A percentile compares a stretch with the other conserved stretches of the same genome.
Evolutionary conservation across 37 sponge, comb jelly and placozoan species (phyloP).

Genomic region (Ianthella basta): DNA sequence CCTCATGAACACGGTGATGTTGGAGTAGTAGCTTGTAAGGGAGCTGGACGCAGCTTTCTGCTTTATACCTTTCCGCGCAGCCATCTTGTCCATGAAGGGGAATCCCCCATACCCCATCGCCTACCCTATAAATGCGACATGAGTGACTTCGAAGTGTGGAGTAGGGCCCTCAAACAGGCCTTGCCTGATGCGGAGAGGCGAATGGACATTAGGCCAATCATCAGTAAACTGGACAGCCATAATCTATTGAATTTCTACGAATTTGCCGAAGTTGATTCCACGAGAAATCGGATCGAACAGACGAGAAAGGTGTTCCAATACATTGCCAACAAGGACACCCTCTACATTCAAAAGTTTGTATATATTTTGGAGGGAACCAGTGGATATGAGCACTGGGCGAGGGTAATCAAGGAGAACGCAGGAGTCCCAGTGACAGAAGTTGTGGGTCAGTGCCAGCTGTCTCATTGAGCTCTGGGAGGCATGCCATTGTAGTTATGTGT

Average conservation of each 20-base stretch:
- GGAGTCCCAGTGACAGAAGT: not conserved
- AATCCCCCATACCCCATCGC: not conserved
- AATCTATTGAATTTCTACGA: conserved; percentile 19
- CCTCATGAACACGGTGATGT: too few species aligned
- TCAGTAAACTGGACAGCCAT: not conserved
- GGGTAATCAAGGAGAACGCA: not conserved
- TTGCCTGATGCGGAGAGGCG: conserved; percentile 13
- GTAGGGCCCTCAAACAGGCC: not conserved
- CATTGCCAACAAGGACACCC: not conserved
- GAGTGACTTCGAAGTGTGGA: not conserved
- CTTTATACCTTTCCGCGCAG: not conserved
- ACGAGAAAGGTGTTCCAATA: conserved; percentile 16
- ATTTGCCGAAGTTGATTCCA: not conserved
- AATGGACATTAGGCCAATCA: not conserved
- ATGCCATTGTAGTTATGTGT: too few species aligned
- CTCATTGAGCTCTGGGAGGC: too few species aligned
- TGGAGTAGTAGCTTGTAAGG: too few species aligned
- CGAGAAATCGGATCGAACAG: not conserved
- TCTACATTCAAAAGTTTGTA: conserved; percentile 1
- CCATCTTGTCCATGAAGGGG: not conserved
- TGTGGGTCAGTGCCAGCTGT: not conserved
- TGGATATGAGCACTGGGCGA: conserved; percentile 18
- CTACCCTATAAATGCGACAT: too few species aligned
- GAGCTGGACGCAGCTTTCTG: not conserved
- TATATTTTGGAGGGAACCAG: not conserved